Evolutionary conservation across 2,797 vertebrate species (phyloP), one percentile per base, ranked within the genome.

Genomic region (Danio kyathit): DNA sequence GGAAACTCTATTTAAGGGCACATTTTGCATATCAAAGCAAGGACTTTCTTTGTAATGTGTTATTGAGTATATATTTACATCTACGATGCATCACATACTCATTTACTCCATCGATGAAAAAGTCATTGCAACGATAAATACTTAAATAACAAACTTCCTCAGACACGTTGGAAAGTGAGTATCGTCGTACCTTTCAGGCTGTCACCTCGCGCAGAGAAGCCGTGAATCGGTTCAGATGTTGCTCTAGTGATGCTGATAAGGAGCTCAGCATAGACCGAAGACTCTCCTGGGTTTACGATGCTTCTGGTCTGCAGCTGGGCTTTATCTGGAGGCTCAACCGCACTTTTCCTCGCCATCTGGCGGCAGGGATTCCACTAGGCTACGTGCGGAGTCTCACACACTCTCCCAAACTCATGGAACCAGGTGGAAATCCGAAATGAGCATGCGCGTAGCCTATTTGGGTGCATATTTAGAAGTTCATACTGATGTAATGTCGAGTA

Each of bases 351-450:
- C 89, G 87, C 86, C 89, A 80, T 88, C 90, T 89, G 86, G 13
- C 69, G 86, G 67, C 49, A 7, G 86, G 85, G 84, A 87, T 75
- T 85, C 67, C 40, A 6, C 49, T 65, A 70, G 67, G 90, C 89
- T 95, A 95, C 94, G 94, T 95, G 94, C 93, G 83, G 91, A 88
- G 51, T 21, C 87, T 91, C 93, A 93, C 93, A 93, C 91, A 88
- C 89, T 51, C 65, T 6, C 81, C 49, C 51, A 19, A 56, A 44
- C 60, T 51, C 60, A 52, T 49, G 59, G 43, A 61, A 46, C 82
- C 12, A 71, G 66, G 48, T 63, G 59, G 69, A 80, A 65, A 60
- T 59, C 56, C 38, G n/a, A 75, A 21, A n/a, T 72, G 8, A 7
- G 81, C 46, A 65, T 57, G 74, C 66, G 44, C 41, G 29, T 79